Conservation (phyloP, 2,888 invertebrate genomes). For the Perithous albicinctus region DNA sequence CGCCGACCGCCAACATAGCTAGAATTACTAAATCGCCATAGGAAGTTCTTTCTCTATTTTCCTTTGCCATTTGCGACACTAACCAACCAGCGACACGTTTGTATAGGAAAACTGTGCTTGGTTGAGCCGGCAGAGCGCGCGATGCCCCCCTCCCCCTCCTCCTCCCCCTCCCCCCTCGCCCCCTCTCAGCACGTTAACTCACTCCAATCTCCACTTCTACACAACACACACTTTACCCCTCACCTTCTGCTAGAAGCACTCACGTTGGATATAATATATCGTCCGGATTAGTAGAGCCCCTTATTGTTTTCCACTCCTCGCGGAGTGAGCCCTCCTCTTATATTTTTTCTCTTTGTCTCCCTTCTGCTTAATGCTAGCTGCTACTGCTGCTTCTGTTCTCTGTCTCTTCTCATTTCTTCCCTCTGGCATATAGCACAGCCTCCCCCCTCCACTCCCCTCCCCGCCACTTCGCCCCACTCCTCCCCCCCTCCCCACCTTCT, state of each 20-base stretch:
- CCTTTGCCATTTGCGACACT: conserved; percentile 70
- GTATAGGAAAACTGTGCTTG: conserved; percentile 43
- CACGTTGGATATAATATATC: conserved; percentile 83
- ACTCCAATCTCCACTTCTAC: conserved; percentile 37
- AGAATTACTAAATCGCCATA: conserved; percentile 47
- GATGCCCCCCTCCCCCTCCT: too few relatives aligned
- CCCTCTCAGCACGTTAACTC: conserved; percentile 25
- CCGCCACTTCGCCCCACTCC: too few relatives aligned
- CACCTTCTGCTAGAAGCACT: conserved; percentile 80
- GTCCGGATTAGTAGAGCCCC: conserved; percentile 82
- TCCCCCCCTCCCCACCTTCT: conserved; percentile 17
- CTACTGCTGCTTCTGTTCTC: conserved; percentile 23
- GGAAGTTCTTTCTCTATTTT: conserved; percentile 67
- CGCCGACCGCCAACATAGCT: conserved; percentile 13
- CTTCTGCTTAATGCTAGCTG: conserved; percentile 1
- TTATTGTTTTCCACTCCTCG: conserved; percentile 84
- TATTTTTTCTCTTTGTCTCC: conserved; percentile 41
- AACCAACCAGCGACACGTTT: conserved; percentile 56
- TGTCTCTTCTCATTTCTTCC: conserved; percentile 54
- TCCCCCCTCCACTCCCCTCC: conserved; percentile 10
- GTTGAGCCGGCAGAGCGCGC: conserved; percentile 29
- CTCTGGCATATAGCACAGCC: conserved; percentile 11
- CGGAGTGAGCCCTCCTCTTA: conserved; percentile 65
- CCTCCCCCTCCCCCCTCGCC: neutral
- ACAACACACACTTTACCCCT: conserved; percentile 46